Evolutionary conservation across 2,888 invertebrate genomes (phyloP), one percentile per base, ranked within the genome.

Genomic region (Apeira syringaria): DNA sequence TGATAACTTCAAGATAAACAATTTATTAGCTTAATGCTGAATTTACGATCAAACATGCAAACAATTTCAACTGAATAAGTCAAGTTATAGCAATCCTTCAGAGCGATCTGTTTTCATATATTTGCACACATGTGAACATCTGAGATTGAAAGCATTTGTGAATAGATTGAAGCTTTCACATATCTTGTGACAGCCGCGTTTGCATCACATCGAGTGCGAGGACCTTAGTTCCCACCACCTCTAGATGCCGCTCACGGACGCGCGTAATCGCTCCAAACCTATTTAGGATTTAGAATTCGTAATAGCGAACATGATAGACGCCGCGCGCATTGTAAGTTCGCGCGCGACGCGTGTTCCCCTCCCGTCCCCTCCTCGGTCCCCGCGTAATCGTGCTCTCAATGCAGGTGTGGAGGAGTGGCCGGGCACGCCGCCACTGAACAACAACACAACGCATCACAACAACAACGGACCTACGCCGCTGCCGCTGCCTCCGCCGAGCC

Each of bases 361-460:
- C 64, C 65, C 69, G 65, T 43, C 61, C 38, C 64, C 94, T 94
- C 90, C 94, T 94, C 85, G 75, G 96, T 80, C 96, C 80, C 96
- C 96, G 80, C 83, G 83, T 88, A 83, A 87, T 86, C 74, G 81
- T 84, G 78, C 75, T 83, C 68, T 88, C 71, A 68, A 70, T 74
- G 82, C 90, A 90, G 90, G 90, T 89, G 84, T 70, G 61, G 90
- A 89, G 60, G 90, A 88, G 68, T 88, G 87, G 85, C 78, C 87
- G 57, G 79, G 79, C 70, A 82, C 89, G 63, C 89, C 89, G 54
- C 90, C 89, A 63, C 87, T 88, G 68, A 88, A 86, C 85, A 90
- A 88, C 91, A 91, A 79, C 88, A 91, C 87, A 50, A 79, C 91
- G 69, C 90, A 81, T 69, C 89, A 84, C 85, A 91, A 87, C 87